These are phyloP conservation scores for Microplitis demolitor DNA, from an alignment of 1,140 invertebrate species.

Conservation along the genomic window DNA sequence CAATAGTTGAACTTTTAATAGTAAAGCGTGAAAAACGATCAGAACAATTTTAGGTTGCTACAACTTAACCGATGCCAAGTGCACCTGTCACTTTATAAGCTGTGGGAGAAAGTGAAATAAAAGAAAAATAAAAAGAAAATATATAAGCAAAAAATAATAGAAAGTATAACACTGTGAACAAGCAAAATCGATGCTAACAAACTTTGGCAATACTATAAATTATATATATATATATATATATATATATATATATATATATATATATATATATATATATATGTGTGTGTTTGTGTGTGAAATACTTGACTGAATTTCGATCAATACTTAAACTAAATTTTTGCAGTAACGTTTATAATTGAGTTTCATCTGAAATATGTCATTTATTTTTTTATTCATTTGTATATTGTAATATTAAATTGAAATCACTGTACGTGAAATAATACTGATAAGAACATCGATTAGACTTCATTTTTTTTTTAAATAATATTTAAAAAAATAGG, in stretches of 20 bases:
- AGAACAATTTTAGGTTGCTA: constrained; percentile 20
- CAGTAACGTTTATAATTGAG: too few relatives aligned
- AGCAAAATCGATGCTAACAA: too few relatives aligned
- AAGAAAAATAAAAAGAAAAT: not conserved
- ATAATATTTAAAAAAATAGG: too few relatives aligned
- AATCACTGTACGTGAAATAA: too few relatives aligned
- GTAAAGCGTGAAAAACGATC: constrained; percentile 22
- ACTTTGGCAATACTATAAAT: not conserved
- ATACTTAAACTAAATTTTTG: not conserved
- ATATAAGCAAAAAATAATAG: not conserved
- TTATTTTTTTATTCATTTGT: too few relatives aligned
- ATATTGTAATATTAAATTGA: too few relatives aligned
- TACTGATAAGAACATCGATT: too few relatives aligned
- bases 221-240: too few relatives aligned
- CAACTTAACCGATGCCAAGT: constrained; percentile 25
- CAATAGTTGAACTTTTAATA: constrained; percentile 20
- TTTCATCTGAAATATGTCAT: too few relatives aligned
- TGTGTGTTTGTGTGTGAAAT: not conserved
- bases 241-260: too few relatives aligned
- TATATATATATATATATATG: too few relatives aligned
- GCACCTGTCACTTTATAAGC: constrained; percentile 5
- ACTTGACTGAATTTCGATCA: not conserved
- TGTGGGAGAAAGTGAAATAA: not conserved
- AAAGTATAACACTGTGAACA: not conserved
- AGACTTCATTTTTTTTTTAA: too few relatives aligned